A percentile compares a stretch with the other conserved stretches of the same genome.
Conservation (phyloP, 2,113 vertebrate species). For the Syngnathus typhle region DNA sequence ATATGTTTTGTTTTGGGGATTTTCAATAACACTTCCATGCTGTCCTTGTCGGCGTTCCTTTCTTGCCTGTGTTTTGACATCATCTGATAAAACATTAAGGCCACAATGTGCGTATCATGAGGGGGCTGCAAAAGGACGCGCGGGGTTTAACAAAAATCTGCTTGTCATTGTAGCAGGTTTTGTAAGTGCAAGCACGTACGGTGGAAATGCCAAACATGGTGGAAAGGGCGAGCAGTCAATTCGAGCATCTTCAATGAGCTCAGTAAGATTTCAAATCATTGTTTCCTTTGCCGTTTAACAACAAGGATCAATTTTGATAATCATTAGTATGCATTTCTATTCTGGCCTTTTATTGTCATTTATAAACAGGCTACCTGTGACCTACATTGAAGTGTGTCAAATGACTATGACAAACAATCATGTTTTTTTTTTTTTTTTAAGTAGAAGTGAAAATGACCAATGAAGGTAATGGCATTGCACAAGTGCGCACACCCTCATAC, state of each 20-base stretch:
- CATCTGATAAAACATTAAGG: constrained; percentile 3
- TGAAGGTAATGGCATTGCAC: background rate
- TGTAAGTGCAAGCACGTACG: background rate
- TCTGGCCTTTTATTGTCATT: no score
- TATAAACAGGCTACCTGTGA: no score
- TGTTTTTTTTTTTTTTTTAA: background rate
- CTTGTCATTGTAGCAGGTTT: background rate
- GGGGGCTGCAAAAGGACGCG: background rate
- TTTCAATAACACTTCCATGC: background rate
- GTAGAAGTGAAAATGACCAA: background rate
- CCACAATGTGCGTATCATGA: background rate
- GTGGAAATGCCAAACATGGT: background rate
- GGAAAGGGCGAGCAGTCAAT: background rate
- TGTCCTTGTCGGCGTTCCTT: background rate
- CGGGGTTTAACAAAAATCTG: background rate
- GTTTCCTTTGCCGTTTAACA: background rate
- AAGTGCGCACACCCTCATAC: background rate
- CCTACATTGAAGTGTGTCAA: background rate
- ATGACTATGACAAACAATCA: background rate
- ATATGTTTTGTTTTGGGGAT: background rate
- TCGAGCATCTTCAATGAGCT: background rate
- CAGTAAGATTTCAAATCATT: background rate
- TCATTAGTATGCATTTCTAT: no score
- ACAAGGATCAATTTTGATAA: no score
- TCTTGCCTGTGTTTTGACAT: background rate